Conservation (phyloP, 2,888 invertebrate genomes). For the Tenodera sinensis region DNA sequence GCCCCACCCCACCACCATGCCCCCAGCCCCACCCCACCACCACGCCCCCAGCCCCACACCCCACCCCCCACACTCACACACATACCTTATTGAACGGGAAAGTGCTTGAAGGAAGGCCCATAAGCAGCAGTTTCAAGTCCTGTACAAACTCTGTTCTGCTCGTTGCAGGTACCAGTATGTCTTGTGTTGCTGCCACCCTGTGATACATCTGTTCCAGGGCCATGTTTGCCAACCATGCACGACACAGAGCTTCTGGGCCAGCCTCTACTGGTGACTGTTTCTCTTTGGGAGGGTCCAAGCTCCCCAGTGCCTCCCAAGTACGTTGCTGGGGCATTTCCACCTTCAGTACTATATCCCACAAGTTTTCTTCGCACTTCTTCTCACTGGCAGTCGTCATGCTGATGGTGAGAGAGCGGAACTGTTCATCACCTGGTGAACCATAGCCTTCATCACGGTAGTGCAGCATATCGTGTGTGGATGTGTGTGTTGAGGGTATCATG, state of each 20-base stretch:
- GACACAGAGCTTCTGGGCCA: neutral
- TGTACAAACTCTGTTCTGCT: neutral
- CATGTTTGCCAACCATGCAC: neutral
- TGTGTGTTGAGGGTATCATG: neutral
- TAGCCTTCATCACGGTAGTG: slow-evolving; percentile 21
- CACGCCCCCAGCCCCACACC: too few relatives aligned
- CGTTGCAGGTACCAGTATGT: neutral
- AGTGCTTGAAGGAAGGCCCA: slow-evolving; percentile 22
- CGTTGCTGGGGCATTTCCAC: neutral
- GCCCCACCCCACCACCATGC: too few relatives aligned
- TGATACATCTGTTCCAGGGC: neutral
- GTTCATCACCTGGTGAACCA: slow-evolving; percentile 14
- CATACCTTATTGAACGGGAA: slow-evolving; percentile 24
- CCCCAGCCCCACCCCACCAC: too few relatives aligned
- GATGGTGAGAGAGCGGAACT: neutral
- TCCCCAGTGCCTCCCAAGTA: slow-evolving; percentile 20
- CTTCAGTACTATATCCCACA: slow-evolving; percentile 6
- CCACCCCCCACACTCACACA: too few relatives aligned
- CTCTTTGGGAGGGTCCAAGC: slow-evolving; percentile 4
- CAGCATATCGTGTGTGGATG: neutral
- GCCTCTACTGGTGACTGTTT: slow-evolving; percentile 9
- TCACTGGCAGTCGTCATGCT: neutral
- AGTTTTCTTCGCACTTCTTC: neutral
- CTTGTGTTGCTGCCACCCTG: neutral
- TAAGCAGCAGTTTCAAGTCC: slow-evolving; percentile 20